Percentiles rank a stretch among this genome's conserved stretches.
Evolutionary conservation across 2,113 vertebrate genomes (phyloP).

Genomic region (Nyctereutes procyonoides): DNA sequence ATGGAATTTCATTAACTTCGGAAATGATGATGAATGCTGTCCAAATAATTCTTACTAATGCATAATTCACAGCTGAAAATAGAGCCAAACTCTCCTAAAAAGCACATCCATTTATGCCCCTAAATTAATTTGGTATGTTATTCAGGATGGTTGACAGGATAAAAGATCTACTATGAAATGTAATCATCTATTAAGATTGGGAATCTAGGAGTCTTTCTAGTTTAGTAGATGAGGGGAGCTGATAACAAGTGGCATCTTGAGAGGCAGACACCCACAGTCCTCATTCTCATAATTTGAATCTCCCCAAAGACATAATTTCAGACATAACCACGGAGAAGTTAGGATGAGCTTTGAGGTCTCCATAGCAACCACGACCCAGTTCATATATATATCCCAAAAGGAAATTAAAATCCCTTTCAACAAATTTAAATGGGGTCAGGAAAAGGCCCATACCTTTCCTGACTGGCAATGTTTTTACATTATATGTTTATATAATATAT

Average conservation of each 20-base stretch:
- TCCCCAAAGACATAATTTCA: constrained; percentile 82
- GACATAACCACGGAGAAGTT: constrained; percentile 82
- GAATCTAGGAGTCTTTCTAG: constrained; percentile 71
- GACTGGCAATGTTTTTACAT: constrained; percentile 28
- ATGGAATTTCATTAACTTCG: constrained; percentile 77
- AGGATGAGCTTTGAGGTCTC: constrained; percentile 85
- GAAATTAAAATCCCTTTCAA: constrained; percentile 72
- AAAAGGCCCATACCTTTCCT: constrained; percentile 61
- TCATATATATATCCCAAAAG: constrained; percentile 77
- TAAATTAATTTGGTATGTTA: constrained; percentile 77
- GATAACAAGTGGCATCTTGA: constrained; percentile 81
- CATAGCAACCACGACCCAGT: constrained; percentile 85
- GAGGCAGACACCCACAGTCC: constrained; percentile 84
- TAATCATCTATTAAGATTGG: constrained; percentile 80
- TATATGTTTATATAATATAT: constrained; percentile 33
- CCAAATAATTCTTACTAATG: constrained; percentile 81
- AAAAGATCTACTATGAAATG: constrained; percentile 79
- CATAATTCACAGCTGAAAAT: constrained; percentile 82
- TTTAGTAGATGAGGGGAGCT: constrained; percentile 80
- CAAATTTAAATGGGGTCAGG: constrained; percentile 67
- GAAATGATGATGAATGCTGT: constrained; percentile 81
- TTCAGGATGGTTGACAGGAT: constrained; percentile 77
- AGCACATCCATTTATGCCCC: constrained; percentile 77
- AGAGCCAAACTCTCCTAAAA: constrained; percentile 78
- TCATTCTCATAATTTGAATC: constrained; percentile 82